phyloP scores from a whole-genome alignment of 2,113 vertebrate genomes.

The Clinocottus analis region DNA sequence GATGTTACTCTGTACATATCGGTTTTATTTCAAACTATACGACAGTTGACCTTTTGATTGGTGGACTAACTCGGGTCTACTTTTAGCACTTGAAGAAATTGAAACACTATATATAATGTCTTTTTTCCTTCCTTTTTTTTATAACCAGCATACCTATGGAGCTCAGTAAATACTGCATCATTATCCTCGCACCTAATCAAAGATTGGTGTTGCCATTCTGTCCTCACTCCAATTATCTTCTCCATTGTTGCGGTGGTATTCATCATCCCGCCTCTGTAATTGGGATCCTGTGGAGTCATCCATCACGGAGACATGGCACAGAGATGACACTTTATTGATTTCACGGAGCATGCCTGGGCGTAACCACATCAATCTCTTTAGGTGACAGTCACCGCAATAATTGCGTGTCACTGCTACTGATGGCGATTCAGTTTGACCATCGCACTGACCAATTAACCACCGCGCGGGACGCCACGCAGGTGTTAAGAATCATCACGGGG shows the following conservation, averaged over 20 bases:
- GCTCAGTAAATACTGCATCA: constrained; percentile 10
- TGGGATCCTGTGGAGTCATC: constrained; percentile 78
- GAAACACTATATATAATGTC: background rate
- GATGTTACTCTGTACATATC: background rate
- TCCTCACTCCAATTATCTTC: constrained; percentile 68
- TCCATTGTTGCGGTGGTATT: constrained; percentile 68
- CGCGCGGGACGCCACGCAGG: constrained; percentile 34
- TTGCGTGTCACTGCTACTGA: constrained; percentile 68
- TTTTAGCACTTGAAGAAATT: background rate
- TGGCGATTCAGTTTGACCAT: constrained; percentile 68
- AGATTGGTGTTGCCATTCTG: constrained; percentile 51
- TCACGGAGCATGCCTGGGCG: constrained; percentile 61
- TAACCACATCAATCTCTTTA: constrained; percentile 75
- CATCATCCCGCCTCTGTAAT: constrained; percentile 74
- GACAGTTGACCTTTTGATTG: background rate
- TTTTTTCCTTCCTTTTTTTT: background rate
- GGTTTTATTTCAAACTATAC: background rate
- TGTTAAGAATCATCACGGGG: constrained; percentile 61
- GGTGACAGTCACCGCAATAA: constrained; percentile 71
- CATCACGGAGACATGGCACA: constrained; percentile 68
- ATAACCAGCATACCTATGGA: background rate
- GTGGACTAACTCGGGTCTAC: background rate
- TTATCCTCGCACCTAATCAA: constrained; percentile 58
- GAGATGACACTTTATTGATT: constrained; percentile 81
- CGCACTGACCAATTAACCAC: constrained; percentile 64